Evolutionary conservation across 2,113 vertebrate genomes (phyloP), one percentile per base, ranked within the genome.

Genomic region (Herpailurus yagouaroundi): DNA sequence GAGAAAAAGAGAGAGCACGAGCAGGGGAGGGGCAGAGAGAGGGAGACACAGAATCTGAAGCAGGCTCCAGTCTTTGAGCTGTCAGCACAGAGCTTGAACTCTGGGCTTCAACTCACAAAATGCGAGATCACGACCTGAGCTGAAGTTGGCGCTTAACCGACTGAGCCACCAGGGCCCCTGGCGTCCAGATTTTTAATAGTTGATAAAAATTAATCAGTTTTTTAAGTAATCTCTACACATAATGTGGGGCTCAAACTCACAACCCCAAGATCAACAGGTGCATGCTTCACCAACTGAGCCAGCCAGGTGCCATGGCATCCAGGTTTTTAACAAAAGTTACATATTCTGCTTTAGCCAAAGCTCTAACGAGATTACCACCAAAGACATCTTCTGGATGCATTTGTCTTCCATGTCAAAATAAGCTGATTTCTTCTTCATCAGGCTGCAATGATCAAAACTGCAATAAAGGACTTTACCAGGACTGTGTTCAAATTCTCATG

Each of bases 261-360:
- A 0, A 48, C 74, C 41, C 74, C 74, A 77, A 48, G 74, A 48
- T 31, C 27, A 77, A 31, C 14, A 48, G 74, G 16, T 9, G 15
- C 15, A 77, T 1, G 41, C 25, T 48, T 27, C 27, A 48, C 25
- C 13, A 4, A 48, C 25, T 29, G 74, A 76, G 27, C 41, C 41
- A 76, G 41, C 41, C 14, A 76, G 41, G 7, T 77, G 74, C 74
- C 1, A 0, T 16, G 48, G 81, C 57, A 63, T 89, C 52, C 6
- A 41, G 41, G 33, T 38, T 96, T 85, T 95, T 50, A 93, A 74
- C n/a, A 85, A 73, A 97, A 91, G 68, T 69, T 81, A 96, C 71
- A n/a, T 21, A 13, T 21, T 89, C 71, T 91, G 21, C 48, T 96
- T 91, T 45, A 57, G 48, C 15, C 73, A 95, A 91, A 90, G n/a